phyloP scores from a whole-genome alignment of 2,113 vertebrate genomes.

The Nipponia nippon region DNA sequence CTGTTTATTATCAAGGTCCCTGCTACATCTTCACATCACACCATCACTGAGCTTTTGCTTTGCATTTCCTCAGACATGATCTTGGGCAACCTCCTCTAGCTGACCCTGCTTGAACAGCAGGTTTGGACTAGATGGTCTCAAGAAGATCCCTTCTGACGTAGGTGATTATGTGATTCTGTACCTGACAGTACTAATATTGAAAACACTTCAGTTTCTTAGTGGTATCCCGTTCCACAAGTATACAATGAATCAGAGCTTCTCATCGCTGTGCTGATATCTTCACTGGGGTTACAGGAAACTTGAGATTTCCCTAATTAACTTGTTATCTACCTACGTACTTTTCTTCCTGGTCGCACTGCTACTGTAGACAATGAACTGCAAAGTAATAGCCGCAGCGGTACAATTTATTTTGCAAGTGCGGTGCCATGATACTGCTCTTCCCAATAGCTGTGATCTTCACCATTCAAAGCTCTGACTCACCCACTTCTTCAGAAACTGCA shows the following conservation, averaged over 20 bases:
- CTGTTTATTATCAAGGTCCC: not conserved
- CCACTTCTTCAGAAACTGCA: not conserved
- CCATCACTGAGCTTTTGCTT: not conserved
- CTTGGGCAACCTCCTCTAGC: not conserved
- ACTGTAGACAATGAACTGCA: not conserved
- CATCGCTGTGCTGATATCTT: accelerated
- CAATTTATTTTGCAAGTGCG: not conserved
- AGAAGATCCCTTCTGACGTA: not conserved
- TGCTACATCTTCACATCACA: not conserved
- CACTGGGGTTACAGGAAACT: not conserved
- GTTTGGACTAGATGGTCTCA: not conserved
- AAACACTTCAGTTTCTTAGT: not conserved
- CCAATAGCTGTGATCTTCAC: not conserved
- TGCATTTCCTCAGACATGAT: not conserved
- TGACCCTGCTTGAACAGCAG: not conserved
- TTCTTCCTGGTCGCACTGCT: not conserved
- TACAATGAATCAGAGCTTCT: not conserved
- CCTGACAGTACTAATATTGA: not conserved
- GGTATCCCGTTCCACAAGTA: not conserved
- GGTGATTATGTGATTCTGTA: not conserved
- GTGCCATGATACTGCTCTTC: not conserved
- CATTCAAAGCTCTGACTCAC: not conserved
- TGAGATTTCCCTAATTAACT: not conserved
- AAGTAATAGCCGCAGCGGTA: not conserved
- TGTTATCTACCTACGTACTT: not conserved